Percentiles rank a stretch among this genome's conserved stretches.
phyloP scores from a whole-genome alignment of 1,140 invertebrate species.

The Aphis craccivora region DNA sequence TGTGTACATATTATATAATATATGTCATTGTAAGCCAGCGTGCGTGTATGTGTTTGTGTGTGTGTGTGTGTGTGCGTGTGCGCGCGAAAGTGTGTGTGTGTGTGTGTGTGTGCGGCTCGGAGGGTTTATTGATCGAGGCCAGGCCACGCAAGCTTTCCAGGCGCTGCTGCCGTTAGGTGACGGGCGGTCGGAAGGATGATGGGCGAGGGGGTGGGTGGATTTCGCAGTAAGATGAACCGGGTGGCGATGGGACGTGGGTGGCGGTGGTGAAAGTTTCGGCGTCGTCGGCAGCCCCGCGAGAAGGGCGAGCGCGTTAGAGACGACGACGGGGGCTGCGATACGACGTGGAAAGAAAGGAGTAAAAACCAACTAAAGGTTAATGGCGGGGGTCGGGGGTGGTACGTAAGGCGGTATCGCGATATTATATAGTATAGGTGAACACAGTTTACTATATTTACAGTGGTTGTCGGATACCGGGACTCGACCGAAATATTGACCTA shows the following conservation, averaged over 20 bases:
- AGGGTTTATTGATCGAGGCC: constrained; percentile 45
- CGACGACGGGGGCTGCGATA: neutral
- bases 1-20: neutral
- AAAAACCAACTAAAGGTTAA: constrained; percentile 28
- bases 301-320: neutral
- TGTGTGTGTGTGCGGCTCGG: neutral
- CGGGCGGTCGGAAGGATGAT: neutral
- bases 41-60: too few relatives aligned
- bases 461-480: neutral
- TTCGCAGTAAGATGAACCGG: neutral
- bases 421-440: neutral
- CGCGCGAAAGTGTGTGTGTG: neutral
- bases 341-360: constrained; percentile 16
- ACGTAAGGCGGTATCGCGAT: neutral
- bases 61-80: neutral
- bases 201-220: neutral
- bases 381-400: neutral
- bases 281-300: constrained; percentile 11
- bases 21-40: neutral
- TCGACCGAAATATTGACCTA: neutral
- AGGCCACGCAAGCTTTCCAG: constrained; percentile 26
- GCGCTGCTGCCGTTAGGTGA: constrained; percentile 12
- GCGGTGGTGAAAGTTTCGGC: neutral
- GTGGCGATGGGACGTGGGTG: neutral
- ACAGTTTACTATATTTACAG: neutral